These are phyloP conservation scores for Bettongia penicillata DNA, from an alignment of 2,113 vertebrate genomes.

Conservation along the genomic window DNA sequence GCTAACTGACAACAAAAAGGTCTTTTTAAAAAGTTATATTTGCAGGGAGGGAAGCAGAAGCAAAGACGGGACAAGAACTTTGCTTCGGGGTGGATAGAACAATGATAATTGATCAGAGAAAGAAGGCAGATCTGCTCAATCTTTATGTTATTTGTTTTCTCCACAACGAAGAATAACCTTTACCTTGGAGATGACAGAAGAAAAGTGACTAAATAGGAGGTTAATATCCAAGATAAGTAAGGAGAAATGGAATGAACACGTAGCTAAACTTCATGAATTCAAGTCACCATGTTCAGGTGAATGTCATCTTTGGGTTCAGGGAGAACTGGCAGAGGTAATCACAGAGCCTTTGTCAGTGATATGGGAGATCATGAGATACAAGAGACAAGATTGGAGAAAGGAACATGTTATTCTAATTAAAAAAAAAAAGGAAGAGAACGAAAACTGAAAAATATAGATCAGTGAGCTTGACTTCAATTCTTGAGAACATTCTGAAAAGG, in stretches of 20 bases:
- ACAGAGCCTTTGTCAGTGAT: neutral
- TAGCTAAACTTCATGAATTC: neutral
- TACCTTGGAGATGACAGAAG: neutral
- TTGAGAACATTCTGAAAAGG: neutral
- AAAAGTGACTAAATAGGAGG: neutral
- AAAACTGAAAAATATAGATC: neutral
- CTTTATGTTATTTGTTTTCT: neutral
- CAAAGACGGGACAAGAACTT: neutral
- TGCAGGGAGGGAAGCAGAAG: neutral
- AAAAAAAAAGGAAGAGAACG: neutral
- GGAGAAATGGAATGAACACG: neutral
- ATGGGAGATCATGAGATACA: neutral
- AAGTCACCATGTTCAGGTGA: neutral
- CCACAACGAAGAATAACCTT: neutral
- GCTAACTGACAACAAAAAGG: neutral
- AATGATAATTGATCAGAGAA: neutral
- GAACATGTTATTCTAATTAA: neutral
- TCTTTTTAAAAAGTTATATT: neutral
- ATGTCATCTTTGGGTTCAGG: neutral
- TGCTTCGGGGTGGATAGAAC: neutral
- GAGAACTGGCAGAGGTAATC: neutral
- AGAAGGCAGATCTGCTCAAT: neutral
- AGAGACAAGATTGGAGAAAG: neutral
- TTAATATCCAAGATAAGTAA: neutral
- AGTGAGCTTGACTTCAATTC: neutral